Evolutionary conservation across 2,888 invertebrate genomes (phyloP).

Genomic region (Minunthozetes semirufus): DNA sequence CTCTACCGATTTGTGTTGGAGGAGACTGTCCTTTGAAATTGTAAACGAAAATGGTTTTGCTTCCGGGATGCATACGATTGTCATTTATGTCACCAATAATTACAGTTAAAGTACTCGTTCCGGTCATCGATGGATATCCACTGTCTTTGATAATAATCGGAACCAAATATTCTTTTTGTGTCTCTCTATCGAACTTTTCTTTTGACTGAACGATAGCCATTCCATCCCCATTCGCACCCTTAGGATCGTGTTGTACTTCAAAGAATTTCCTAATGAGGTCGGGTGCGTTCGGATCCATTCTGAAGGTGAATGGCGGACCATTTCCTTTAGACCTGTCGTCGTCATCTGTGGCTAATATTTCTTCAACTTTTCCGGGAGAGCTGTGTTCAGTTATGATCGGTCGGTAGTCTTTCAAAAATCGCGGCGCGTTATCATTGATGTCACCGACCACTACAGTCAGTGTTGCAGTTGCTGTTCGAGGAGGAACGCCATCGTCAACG

Average conservation of each 20-base stretch:
- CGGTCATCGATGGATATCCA: conserved; percentile 91
- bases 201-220: conserved; percentile 95
- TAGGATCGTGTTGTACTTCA: conserved; percentile 93
- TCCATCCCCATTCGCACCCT: conserved; percentile 94
- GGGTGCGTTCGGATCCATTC: conserved; percentile 85
- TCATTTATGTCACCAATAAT: conserved; percentile 97
- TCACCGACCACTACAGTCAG: conserved; percentile 89
- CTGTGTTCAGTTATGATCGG: conserved; percentile 89
- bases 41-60: conserved; percentile 91
- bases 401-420: conserved; percentile 76
- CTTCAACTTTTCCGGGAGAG: conserved; percentile 81
- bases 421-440: conserved; percentile 89
- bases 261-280: conserved; percentile 89
- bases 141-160: conserved; percentile 97
- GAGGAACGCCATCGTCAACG: conserved; percentile 86
- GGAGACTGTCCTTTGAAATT: conserved; percentile 73
- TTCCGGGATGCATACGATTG: conserved; percentile 96
- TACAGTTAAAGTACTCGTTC: conserved; percentile 88
- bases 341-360: conserved; percentile 85
- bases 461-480: conserved; percentile 87
- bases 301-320: conserved; percentile 92
- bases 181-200: conserved; percentile 86
- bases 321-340: conserved; percentile 89
- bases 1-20: conserved; percentile 84
- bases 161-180: conserved; percentile 89